phyloP scores from a whole-genome alignment of 2,797 vertebrate species.

The Cichlasoma orientale region DNA sequence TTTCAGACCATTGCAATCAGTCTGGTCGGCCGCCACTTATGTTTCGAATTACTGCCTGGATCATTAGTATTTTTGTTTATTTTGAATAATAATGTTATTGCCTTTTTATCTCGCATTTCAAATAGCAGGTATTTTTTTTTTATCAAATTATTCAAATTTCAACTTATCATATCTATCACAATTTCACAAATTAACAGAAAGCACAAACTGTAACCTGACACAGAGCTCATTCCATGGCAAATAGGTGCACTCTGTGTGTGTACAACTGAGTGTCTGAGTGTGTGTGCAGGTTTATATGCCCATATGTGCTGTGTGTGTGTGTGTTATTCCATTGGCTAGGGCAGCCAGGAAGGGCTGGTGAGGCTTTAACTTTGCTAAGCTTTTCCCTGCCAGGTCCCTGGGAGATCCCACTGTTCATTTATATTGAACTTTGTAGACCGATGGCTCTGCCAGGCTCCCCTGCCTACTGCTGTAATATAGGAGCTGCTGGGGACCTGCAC shows the following conservation, averaged over 20 bases:
- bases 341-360: conserved; percentile 88
- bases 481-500: conserved; percentile 93
- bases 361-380: conserved; percentile 99
- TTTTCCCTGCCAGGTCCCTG: conserved; percentile 92
- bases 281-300: conserved; percentile 23
- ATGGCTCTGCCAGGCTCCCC: conserved; percentile 89
- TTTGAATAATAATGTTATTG: not conserved
- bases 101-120: not conserved
- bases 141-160: not conserved
- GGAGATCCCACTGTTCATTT: conserved; percentile 92
- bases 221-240: not conserved
- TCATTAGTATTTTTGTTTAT: not conserved
- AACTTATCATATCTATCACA: not conserved
- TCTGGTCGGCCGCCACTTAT: too few relatives aligned
- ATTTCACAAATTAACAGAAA: not conserved
- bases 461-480: conserved; percentile 93
- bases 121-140: not conserved
- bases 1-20: not conserved
- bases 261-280: conserved; percentile 24
- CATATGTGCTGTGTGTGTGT: conserved; percentile 38
- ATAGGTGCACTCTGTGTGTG: conserved; percentile 17
- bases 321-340: conserved; percentile 80
- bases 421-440: conserved; percentile 96
- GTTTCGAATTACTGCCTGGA: not conserved
- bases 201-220: not conserved